phyloP scores from a whole-genome alignment of 2,113 vertebrate genomes.

The Ageneiosus marmoratus region DNA sequence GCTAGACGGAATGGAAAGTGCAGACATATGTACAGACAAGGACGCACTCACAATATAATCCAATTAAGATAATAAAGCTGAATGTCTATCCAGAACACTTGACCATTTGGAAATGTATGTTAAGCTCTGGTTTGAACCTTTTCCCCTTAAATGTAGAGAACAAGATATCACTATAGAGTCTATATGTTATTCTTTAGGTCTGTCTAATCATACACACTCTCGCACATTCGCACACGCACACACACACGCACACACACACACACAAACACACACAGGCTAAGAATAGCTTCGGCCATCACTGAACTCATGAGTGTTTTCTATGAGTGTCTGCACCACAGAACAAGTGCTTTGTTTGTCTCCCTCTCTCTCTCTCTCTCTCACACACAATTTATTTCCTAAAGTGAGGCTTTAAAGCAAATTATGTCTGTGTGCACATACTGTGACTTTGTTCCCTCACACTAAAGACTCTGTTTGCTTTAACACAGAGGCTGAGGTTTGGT shows the following conservation, averaged over 20 bases:
- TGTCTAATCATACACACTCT: not conserved
- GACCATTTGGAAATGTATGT: not conserved
- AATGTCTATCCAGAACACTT: not conserved
- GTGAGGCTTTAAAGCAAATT: not conserved
- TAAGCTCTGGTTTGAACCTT: too few species aligned
- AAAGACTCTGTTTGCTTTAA: constrained; percentile 26
- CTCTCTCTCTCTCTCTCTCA: not conserved
- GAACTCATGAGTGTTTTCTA: constrained; percentile 5
- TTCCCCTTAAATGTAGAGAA: too few species aligned
- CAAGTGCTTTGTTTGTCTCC: not conserved
- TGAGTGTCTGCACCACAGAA: not conserved
- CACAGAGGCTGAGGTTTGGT: constrained; percentile 40
- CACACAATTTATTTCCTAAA: not conserved
- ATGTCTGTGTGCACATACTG: constrained; percentile 4
- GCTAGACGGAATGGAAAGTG: not conserved
- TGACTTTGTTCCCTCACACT: constrained; percentile 35
- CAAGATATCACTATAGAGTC: too few species aligned
- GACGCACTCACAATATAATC: constrained; percentile 22
- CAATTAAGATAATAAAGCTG: constrained; percentile 31
- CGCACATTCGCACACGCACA: not conserved
- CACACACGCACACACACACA: not conserved
- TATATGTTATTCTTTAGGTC: not conserved
- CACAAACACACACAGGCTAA: constrained; percentile 23
- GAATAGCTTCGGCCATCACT: constrained; percentile 6
- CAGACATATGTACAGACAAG: not conserved